A percentile compares a stretch with the other conserved stretches of the same genome.
phyloP scores from a whole-genome alignment of 2,113 vertebrate species.

The Agelaius phoeniceus region DNA sequence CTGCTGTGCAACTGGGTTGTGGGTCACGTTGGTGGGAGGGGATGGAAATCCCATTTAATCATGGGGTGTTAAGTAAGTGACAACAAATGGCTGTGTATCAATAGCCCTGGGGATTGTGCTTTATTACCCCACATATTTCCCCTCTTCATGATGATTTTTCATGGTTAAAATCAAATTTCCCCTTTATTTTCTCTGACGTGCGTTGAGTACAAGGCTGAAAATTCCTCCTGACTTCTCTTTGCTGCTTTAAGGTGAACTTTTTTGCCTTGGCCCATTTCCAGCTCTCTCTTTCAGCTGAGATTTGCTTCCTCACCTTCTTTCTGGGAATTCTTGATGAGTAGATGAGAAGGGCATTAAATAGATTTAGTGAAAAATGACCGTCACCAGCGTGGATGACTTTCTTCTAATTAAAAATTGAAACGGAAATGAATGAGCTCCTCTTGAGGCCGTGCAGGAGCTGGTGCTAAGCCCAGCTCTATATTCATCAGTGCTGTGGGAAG shows the following conservation, averaged over 20 bases:
- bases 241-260: neutral
- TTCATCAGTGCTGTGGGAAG: neutral
- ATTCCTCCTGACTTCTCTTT: neutral
- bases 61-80: neutral
- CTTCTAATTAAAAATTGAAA: conserved; percentile 52
- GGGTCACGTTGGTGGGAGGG: neutral
- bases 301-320: neutral
- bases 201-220: neutral
- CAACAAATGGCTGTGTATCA: neutral
- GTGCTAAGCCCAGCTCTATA: neutral
- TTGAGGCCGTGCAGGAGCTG: neutral
- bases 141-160: neutral
- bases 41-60: neutral
- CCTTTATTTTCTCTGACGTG: rapidly evolving
- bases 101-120: neutral
- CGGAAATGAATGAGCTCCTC: conserved; percentile 28
- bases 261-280: neutral
- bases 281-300: neutral
- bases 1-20: neutral
- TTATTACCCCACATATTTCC: neutral
- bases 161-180: neutral
- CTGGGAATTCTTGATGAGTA: neutral
- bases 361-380: conserved; percentile 23
- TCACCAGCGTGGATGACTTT: neutral
- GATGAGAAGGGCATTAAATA: conserved; percentile 14